Evolutionary conservation across 1,140 invertebrate genomes (phyloP), one percentile per base, ranked within the genome.

Genomic region (Aphis gossypii): DNA sequence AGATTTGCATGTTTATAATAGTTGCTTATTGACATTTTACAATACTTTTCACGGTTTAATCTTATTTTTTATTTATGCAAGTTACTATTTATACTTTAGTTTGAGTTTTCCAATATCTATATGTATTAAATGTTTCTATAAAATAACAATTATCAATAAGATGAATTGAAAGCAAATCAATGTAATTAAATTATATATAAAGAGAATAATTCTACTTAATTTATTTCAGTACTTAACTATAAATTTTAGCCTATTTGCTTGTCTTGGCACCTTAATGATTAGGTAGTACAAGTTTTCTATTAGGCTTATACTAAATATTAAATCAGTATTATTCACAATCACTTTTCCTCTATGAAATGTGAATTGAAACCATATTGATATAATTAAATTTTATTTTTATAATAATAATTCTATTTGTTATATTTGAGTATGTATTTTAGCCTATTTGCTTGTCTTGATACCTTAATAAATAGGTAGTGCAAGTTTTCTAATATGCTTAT

Each of bases 301-400:
- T 92, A 51, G 68, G 90, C 90, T 83, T 83, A 92, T 51, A 83
- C 25, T 83, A 92, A 92, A 51, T 30, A 35, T 6, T 91, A 7
- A 46, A 91, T 92, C 7, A n/a, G 18, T 92, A 82, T 92, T 68
- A 91, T 92, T 92, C 44, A 92, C 68, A 92, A 82, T 92, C 82
- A 82, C 68, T 82, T 82, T 92, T 92, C 7, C 82, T 82, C 30
- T 1, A 48, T 92, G 68, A 82, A 92, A 92, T 5, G 30, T 35
- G 21, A 92, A 92, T 92, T 92, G 44, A 92, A 92, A 92, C 90
- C 90, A 76, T 92, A 35, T 92, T n/a, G 18, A 35, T 92, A 92
- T 41, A 92, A 5, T 68, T 9, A 90, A 60, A 23, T 90, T 60
- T 18, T 48, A 2, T 48, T 48, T 48, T 48, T 48, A 48, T 11